Conservation (phyloP, 2,113 vertebrate species). For the Oryzias javanicus region DNA sequence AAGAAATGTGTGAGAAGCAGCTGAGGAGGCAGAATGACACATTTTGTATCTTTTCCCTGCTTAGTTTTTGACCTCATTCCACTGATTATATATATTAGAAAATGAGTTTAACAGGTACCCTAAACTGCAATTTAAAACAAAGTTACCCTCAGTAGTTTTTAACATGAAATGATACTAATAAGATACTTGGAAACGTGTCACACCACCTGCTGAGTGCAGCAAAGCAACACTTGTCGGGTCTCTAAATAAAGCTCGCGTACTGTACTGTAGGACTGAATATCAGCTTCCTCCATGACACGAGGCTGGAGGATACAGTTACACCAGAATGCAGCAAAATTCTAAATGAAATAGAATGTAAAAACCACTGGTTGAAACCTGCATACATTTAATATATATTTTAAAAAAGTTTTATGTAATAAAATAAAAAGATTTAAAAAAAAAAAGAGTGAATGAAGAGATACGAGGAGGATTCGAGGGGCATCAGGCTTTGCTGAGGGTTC, state of each 20-base stretch:
- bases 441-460: not conserved
- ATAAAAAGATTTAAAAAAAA: not conserved
- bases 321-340: constrained; percentile 13
- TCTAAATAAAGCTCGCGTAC: constrained; percentile 59
- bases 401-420: not conserved
- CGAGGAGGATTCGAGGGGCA: too few relatives aligned
- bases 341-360: not conserved
- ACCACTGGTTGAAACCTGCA: not conserved
- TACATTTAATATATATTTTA: fast-evolving
- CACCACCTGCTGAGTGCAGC: constrained; percentile 56
- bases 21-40: too few relatives aligned
- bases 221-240: constrained; percentile 48
- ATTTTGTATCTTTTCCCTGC: too few relatives aligned
- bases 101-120: not conserved
- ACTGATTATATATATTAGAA: too few relatives aligned
- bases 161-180: not conserved
- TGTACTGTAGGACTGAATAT: constrained; percentile 30
- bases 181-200: not conserved
- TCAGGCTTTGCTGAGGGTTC: constrained; percentile 11
- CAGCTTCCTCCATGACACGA: constrained; percentile 20
- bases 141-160: not conserved
- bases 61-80: too few relatives aligned
- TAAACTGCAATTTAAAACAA: not conserved
- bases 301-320: constrained; percentile 17
- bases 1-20: too few relatives aligned